These are phyloP conservation scores for Heptranchias perlo DNA, from an alignment of 2,113 vertebrate genomes.

Conservation along the genomic window DNA sequence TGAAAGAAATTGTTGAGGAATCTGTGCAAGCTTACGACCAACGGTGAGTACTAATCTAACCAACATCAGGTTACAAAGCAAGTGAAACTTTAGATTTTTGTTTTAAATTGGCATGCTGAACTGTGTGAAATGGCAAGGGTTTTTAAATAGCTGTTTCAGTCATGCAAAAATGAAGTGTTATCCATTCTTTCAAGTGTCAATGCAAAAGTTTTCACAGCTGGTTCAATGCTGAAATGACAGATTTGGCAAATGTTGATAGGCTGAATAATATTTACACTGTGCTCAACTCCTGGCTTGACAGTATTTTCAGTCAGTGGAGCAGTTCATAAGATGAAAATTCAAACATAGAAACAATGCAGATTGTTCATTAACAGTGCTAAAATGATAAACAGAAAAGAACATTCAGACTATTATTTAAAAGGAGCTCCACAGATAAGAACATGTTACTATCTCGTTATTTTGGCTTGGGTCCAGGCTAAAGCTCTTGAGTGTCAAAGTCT, in stretches of 20 bases:
- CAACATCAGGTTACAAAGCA: background rate
- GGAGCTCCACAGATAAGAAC: background rate
- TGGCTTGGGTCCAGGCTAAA: background rate
- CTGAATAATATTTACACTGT: background rate
- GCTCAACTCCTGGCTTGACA: background rate
- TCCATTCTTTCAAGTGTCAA: constrained; percentile 6
- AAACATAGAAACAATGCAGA: background rate
- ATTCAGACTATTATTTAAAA: background rate
- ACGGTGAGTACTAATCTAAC: constrained; percentile 44
- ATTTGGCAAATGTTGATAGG: background rate
- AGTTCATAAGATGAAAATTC: background rate
- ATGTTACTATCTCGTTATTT: background rate
- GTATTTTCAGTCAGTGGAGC: background rate
- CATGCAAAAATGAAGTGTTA: background rate
- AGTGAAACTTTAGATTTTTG: background rate
- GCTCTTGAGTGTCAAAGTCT: background rate
- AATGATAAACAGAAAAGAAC: background rate
- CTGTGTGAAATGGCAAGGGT: background rate
- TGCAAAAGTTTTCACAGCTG: background rate
- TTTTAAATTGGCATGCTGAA: background rate
- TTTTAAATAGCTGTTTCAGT: background rate
- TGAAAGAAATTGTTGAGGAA: constrained; percentile 44
- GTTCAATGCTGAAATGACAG: background rate
- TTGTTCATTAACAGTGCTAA: background rate
- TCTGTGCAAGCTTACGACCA: constrained; percentile 46